phyloP scores from a whole-genome alignment of 2,888 invertebrate species.

The Nebria brevicollis region DNA sequence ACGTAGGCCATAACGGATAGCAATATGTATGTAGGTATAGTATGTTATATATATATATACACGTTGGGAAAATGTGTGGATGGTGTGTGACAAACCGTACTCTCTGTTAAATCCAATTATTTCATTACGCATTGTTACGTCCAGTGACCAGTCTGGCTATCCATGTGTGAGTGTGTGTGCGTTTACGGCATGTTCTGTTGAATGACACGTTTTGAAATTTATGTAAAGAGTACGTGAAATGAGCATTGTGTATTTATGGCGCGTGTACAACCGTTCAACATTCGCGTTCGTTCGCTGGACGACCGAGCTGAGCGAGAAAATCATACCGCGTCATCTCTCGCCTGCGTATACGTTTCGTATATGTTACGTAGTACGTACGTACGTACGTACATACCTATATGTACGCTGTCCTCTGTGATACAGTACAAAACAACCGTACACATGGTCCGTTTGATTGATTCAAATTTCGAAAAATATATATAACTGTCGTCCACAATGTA shows the following conservation, averaged over 20 bases:
- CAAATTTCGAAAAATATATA: slow-evolving; percentile 33
- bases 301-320: background rate
- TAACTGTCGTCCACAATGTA: background rate
- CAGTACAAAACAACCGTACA: background rate
- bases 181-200: slow-evolving; percentile 43
- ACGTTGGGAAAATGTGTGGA: background rate
- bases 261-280: slow-evolving; percentile 32
- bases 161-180: slow-evolving; percentile 26
- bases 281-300: background rate
- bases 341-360: background rate
- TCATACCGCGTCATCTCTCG: background rate
- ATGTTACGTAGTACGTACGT: too few relatives aligned
- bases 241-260: slow-evolving; percentile 46
- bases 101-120: slow-evolving; percentile 36
- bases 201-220: slow-evolving; percentile 45
- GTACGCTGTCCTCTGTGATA: background rate
- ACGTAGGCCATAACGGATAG: too few relatives aligned
- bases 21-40: background rate
- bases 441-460: slow-evolving; percentile 40
- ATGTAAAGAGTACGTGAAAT: slow-evolving; percentile 45
- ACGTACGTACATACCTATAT: too few relatives aligned
- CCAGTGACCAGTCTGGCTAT: background rate
- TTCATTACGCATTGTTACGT: slow-evolving; percentile 35
- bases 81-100: background rate
- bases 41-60: background rate